These are phyloP conservation scores for Drosophila pachea DNA, from an alignment of 1,140 invertebrate genomes.

Conservation along the genomic window DNA sequence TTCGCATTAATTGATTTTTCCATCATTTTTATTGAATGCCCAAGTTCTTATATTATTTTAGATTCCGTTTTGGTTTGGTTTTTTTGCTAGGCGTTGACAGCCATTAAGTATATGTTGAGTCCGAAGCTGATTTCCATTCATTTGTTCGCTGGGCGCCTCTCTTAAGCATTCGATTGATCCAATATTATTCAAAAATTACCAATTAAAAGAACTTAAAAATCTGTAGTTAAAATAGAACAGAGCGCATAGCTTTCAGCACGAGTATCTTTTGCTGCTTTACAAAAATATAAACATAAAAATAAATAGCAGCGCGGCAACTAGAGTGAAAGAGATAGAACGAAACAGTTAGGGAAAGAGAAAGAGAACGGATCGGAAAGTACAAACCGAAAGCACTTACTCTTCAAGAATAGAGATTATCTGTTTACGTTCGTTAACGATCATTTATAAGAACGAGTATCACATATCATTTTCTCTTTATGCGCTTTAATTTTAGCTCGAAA, in stretches of 20 bases:
- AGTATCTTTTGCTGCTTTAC: constrained; percentile 44
- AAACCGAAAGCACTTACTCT: constrained; percentile 71
- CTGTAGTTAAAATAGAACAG: constrained; percentile 47
- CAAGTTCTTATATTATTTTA: constrained; percentile 38
- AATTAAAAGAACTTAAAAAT: constrained; percentile 63
- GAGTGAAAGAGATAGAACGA: constrained; percentile 28
- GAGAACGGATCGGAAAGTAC: constrained; percentile 60
- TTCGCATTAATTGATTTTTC: constrained; percentile 43
- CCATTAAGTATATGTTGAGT: constrained; percentile 59
- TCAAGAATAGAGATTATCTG: constrained; percentile 36
- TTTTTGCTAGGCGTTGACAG: constrained; percentile 52
- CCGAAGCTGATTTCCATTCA: constrained; percentile 39
- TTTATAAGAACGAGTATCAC: constrained; percentile 42
- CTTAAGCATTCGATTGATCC: constrained; percentile 43
- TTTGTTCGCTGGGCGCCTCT: constrained; percentile 46
- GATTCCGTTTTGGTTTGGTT: constrained; percentile 25
- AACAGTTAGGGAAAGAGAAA: constrained; percentile 24
- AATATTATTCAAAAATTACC: constrained; percentile 54
- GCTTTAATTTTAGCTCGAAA: constrained; percentile 37
- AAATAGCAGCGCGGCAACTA: constrained; percentile 55
- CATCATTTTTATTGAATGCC: constrained; percentile 33
- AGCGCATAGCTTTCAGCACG: constrained; percentile 63
- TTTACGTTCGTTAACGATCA: constrained; percentile 47
- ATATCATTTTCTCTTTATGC: constrained; percentile 39
- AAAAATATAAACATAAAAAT: constrained; percentile 49